Evolutionary conservation across 2,113 vertebrate species (phyloP), one percentile per base, ranked within the genome.

Genomic region (Neofelis nebulosa): DNA sequence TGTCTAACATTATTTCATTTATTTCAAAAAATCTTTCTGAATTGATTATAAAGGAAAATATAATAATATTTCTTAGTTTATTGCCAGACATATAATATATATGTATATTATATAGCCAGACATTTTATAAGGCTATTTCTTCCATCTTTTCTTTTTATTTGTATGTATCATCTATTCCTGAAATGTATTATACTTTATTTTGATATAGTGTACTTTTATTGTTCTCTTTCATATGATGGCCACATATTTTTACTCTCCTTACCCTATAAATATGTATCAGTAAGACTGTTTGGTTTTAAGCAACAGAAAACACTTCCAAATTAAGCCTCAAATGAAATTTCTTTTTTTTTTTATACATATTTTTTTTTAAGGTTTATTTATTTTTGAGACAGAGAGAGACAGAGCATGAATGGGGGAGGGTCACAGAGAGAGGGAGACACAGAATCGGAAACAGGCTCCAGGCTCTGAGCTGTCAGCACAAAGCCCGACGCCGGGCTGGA

Each of bases 301-400:
- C 25, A 92, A 83, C 10, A 78, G 33, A 81, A 92, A 88, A 79
- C 25, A 96, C 8, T n/a, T 84, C 4, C 55, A 94, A 88, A 36
- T 83, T 52, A 91, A 74, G 21, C 29, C 6, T 5, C n/a, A 79
- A 50, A 57, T 73, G 29, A 57, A 38, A 71, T 14, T 94, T 69
- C 66, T 76, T 45, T 45, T 45, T 41, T 41, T 41, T 45, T 7
- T 7, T 5, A 45, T 45, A 45, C 9, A 45, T 7, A 45, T 45
- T 2, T 45, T 9, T 45, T 45, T 45, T 45, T 9, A 45, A 45
- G 1, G 45, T 45, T 45, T 45, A 45, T 45, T 45, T 45, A 45
- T 45, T 45, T 45, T 45, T 45, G 45, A 9, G 45, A 9, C 45
- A 45, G 1, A 45, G 45, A 45, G 45, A 45, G 45, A 45, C 45